Evolutionary conservation across 2,888 invertebrate species (phyloP).

Genomic region (Lasioglossum calceatum): DNA sequence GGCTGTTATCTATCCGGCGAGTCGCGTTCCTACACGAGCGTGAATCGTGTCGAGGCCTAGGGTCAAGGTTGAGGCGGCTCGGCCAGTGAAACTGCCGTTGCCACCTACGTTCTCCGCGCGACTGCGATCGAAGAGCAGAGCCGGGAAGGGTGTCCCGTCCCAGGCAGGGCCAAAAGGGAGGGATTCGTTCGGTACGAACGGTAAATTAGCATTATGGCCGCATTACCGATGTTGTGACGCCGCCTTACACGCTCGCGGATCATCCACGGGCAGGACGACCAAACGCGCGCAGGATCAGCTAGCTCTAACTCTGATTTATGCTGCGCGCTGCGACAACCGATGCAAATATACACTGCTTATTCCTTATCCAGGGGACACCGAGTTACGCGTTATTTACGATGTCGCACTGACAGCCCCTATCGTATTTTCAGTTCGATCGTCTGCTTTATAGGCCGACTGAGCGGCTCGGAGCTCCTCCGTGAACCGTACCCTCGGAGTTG

Average conservation of each 20-base stretch:
- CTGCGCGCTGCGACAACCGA: conserved; percentile 50
- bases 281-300: conserved; percentile 69
- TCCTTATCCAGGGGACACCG: conserved; percentile 48
- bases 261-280: conserved; percentile 57
- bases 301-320: conserved; percentile 80
- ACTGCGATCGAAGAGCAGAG: conserved; percentile 42
- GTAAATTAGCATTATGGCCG: conserved; percentile 83
- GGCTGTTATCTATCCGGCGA: conserved; percentile 17
- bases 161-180: conserved; percentile 18
- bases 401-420: conserved; percentile 34
- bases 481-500: background rate
- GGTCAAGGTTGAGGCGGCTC: conserved; percentile 72
- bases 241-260: conserved; percentile 77
- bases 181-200: conserved; percentile 70
- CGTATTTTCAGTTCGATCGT: conserved; percentile 3
- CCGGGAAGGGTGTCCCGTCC: background rate
- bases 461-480: background rate
- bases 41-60: conserved; percentile 62
- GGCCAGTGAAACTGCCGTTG: background rate
- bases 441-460: conserved; percentile 26
- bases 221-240: conserved; percentile 82
- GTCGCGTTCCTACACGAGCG: conserved; percentile 41
- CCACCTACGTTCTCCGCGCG: conserved; percentile 30
- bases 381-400: conserved; percentile 64
- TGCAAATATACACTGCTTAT: conserved; percentile 54